Evolutionary conservation across 2,888 invertebrate species (phyloP).

Genomic region (Julus scandinavius): DNA sequence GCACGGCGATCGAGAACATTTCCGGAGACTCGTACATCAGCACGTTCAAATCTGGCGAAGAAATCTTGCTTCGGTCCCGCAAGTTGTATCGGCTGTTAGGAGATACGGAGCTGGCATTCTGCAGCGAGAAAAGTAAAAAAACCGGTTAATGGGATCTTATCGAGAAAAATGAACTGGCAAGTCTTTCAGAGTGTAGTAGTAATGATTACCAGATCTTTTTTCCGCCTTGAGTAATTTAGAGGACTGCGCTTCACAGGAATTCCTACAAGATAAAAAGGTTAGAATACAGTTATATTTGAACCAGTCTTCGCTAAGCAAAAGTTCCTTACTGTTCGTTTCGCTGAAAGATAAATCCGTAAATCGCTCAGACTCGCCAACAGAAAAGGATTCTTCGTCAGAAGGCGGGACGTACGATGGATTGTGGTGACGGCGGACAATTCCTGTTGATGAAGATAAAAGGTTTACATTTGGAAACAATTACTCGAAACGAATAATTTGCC

Average conservation of each 20-base stretch:
- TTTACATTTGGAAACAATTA: not conserved
- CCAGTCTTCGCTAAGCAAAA: not conserved
- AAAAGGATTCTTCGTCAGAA: not conserved
- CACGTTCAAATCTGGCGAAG: not conserved
- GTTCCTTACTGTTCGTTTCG: not conserved
- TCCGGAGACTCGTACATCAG: not conserved
- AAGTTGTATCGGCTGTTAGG: constrained; percentile 44
- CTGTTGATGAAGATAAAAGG: not conserved
- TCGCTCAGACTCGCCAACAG: not conserved
- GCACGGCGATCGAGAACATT: not conserved
- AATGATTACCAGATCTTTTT: no score
- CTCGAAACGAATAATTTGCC: not conserved
- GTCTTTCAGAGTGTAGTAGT: no score
- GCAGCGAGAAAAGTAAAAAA: not conserved
- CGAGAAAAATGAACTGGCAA: no score
- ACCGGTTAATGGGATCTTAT: not conserved
- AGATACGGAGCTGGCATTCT: not conserved
- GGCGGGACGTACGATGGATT: not conserved
- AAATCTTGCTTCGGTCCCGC: not conserved
- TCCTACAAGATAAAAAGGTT: not conserved
- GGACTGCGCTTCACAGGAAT: not conserved
- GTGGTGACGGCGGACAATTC: not conserved
- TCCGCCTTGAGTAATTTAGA: not conserved
- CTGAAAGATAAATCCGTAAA: not conserved
- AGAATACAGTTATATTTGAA: not conserved